Evolutionary conservation across 1,140 invertebrate species (phyloP).

Genomic region (Samia ricini): DNA sequence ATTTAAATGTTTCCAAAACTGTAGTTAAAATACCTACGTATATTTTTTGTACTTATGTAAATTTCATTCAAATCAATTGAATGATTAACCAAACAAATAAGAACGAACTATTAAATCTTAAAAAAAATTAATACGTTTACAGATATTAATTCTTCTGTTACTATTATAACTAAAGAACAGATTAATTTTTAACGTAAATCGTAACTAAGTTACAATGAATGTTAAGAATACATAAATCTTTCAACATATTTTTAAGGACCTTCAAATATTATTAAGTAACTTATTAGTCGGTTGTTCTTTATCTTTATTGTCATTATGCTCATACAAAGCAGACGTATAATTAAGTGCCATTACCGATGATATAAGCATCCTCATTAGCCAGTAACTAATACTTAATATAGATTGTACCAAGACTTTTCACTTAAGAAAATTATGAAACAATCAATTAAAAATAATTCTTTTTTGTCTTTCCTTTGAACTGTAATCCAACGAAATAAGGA

Average conservation of each 20-base stretch:
- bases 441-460: too few relatives aligned
- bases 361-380: background rate
- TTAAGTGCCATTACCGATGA: background rate
- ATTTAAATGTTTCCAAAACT: too few relatives aligned
- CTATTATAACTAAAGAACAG: background rate
- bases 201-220: background rate
- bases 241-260: background rate
- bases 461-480: too few relatives aligned
- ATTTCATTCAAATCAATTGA: too few relatives aligned
- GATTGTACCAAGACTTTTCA: background rate
- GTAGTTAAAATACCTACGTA: too few relatives aligned
- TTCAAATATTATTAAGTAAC: background rate
- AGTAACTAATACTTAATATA: background rate
- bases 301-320: background rate
- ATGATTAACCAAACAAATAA: too few relatives aligned
- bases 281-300: background rate
- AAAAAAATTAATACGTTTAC: too few relatives aligned
- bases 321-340: background rate
- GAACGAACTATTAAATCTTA: too few relatives aligned
- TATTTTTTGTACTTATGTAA: too few relatives aligned
- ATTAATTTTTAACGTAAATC: constrained; percentile 18
- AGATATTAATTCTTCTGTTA: background rate
- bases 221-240: background rate
- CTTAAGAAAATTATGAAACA: too few relatives aligned
- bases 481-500: too few relatives aligned